phyloP scores from a whole-genome alignment of 1,140 invertebrate species.

The Drosophila seguyi region DNA sequence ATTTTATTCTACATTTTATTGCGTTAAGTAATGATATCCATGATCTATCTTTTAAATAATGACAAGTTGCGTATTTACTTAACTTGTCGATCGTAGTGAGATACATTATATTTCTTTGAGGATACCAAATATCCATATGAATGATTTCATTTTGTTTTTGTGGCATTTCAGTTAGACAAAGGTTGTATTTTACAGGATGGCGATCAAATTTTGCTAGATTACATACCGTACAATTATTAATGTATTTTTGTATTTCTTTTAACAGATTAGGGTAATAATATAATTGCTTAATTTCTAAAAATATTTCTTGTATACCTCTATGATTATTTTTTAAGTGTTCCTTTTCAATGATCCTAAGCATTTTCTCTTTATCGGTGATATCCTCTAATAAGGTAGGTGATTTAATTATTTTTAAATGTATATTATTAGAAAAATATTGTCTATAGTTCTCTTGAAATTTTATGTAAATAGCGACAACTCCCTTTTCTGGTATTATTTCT shows the following conservation, averaged over 20 bases:
- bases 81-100: not conserved
- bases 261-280: not conserved
- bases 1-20: slow-evolving; percentile 24
- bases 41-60: not conserved
- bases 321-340: not conserved
- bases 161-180: not conserved
- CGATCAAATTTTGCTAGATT: not conserved
- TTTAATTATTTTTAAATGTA: too few species aligned
- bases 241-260: not conserved
- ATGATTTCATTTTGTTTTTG: not conserved
- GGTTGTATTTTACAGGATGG: not conserved
- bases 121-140: not conserved
- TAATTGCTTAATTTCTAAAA: not conserved
- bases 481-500: not conserved
- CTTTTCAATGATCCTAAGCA: not conserved
- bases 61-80: not conserved
- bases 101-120: too few species aligned
- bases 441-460: not conserved
- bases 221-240: not conserved
- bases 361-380: not conserved
- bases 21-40: slow-evolving; percentile 11
- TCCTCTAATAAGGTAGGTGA: not conserved
- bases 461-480: not conserved
- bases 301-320: not conserved
- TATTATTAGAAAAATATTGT: not conserved